Evolutionary conservation across 2,888 invertebrate species (phyloP).

Genomic region (Lumbricus terrestris): DNA sequence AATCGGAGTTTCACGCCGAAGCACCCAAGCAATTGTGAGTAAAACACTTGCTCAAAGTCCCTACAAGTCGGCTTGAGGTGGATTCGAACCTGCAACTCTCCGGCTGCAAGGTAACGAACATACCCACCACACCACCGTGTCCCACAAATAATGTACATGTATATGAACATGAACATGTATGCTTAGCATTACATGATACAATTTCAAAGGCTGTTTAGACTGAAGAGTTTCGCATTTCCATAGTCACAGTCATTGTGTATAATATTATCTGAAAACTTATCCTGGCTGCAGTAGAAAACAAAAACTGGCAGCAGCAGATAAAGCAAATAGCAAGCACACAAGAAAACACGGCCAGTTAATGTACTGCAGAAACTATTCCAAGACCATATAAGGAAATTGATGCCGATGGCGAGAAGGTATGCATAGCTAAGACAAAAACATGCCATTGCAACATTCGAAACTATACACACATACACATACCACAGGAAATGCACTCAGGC

Average conservation of each 20-base stretch:
- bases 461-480: background rate
- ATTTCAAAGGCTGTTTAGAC: background rate
- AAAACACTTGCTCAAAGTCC: no score
- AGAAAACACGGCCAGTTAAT: background rate
- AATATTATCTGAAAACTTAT: background rate
- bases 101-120: no score
- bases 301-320: background rate
- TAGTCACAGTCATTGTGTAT: background rate
- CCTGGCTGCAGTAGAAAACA: background rate
- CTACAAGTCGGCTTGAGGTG: no score
- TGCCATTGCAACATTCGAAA: background rate
- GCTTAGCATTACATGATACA: background rate
- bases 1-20: no score
- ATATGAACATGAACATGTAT: background rate
- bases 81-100: no score
- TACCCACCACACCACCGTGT: no score
- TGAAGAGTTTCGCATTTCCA: no score
- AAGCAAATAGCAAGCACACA: background rate
- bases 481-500: background rate
- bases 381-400: background rate
- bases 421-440: background rate
- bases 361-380: background rate
- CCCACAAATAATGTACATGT: no score
- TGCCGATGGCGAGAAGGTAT: background rate
- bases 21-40: no score